Conservation (phyloP, 2,888 invertebrate genomes). For the Hybos culiciformis region DNA sequence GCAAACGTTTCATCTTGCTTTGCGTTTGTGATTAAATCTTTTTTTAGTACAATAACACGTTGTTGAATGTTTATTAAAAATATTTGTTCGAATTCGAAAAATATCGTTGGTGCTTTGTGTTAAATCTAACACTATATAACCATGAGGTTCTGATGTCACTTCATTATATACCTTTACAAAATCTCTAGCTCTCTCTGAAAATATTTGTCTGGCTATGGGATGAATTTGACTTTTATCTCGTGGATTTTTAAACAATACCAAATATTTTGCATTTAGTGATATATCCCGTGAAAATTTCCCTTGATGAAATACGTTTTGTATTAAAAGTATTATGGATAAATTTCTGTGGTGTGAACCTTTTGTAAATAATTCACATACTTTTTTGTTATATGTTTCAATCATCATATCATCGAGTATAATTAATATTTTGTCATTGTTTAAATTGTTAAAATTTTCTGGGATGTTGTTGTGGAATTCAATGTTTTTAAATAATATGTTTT, state of each 20-base stretch:
- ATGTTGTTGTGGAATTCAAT: conserved; percentile 1
- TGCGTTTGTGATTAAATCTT: neutral
- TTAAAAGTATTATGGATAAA: conserved; percentile 3
- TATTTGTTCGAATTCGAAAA: conserved; percentile 6
- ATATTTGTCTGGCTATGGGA: conserved; percentile 5
- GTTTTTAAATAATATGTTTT: neutral
- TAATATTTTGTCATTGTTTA: neutral
- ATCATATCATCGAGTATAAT: conserved; percentile 6
- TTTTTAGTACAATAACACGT: neutral
- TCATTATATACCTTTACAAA: conserved; percentile 8
- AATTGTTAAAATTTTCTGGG: neutral
- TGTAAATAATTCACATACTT: conserved; percentile 5
- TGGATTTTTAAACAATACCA: conserved; percentile 6
- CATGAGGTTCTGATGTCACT: conserved; percentile 1
- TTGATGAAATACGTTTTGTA: conserved; percentile 6
- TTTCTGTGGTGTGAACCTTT: conserved; percentile 4
- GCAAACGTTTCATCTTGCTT: neutral
- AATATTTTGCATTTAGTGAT: conserved; percentile 6
- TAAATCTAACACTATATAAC: conserved; percentile 6
- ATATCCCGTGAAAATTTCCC: conserved; percentile 5
- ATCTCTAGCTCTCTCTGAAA: conserved; percentile 5
- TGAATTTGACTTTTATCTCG: conserved; percentile 7
- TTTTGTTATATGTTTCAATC: conserved; percentile 2
- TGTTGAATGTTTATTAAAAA: conserved; percentile 5
- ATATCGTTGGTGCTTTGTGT: conserved; percentile 2